phyloP scores from a whole-genome alignment of 1,140 invertebrate species.

The Aphelinus atriplicis region DNA sequence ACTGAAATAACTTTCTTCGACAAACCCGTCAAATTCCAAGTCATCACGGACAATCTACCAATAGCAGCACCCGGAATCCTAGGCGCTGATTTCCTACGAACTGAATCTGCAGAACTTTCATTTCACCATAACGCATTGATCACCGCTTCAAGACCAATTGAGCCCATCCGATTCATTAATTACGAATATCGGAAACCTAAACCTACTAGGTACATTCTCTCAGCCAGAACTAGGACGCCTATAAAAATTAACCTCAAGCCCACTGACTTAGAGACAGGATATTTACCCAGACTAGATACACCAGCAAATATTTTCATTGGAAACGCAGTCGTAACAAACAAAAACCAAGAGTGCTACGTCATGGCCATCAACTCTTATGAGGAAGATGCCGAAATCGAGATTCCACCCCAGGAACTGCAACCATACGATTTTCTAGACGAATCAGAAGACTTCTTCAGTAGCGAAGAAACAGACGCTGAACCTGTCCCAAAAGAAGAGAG shows the following conservation, averaged over 20 bases:
- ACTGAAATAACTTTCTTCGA: neutral
- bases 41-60: neutral
- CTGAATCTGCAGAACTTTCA: conserved; percentile 31
- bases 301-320: conserved; percentile 29
- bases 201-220: neutral
- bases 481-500: neutral
- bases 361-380: conserved; percentile 23
- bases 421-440: conserved; percentile 16
- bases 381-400: conserved; percentile 16
- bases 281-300: neutral
- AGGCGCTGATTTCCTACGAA: conserved; percentile 28
- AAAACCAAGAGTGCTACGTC: neutral
- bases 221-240: neutral
- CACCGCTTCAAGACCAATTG: conserved; percentile 10
- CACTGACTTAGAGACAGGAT: neutral
- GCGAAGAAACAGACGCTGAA: neutral
- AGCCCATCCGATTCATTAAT: neutral
- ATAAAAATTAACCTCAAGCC: neutral
- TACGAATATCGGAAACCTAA: neutral
- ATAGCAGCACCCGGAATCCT: neutral
- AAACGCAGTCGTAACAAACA: conserved; percentile 6
- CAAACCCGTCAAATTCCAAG: neutral
- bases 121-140: conserved; percentile 31
- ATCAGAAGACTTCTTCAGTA: neutral
- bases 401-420: conserved; percentile 6